phyloP scores from a whole-genome alignment of 2,888 invertebrate species.

The Synanthedon andrenaeformis region DNA sequence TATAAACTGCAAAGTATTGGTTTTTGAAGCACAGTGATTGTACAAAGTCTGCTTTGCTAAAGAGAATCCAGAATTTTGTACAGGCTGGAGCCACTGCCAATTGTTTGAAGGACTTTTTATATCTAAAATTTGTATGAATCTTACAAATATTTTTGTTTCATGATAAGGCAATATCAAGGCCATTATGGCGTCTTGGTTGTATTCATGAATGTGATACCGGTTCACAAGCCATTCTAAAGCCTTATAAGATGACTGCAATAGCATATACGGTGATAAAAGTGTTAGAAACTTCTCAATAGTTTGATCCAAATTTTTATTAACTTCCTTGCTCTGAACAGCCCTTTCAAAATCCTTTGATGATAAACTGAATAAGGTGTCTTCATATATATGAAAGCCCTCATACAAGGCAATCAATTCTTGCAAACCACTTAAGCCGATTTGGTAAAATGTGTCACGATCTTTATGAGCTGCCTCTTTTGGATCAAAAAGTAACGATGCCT shows the following conservation, averaged over 20 bases:
- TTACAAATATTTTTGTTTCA: constrained; percentile 89
- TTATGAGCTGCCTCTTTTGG: constrained; percentile 89
- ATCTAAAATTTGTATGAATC: constrained; percentile 81
- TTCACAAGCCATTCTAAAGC: constrained; percentile 96
- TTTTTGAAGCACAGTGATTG: constrained; percentile 75
- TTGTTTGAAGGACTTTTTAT: constrained; percentile 70
- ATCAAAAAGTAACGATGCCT: constrained; percentile 89
- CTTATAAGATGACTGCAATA: constrained; percentile 85
- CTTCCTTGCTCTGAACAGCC: constrained; percentile 78
- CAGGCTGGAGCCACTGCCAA: constrained; percentile 81
- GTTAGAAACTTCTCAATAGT: constrained; percentile 83
- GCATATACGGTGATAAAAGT: constrained; percentile 88
- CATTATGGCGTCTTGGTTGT: constrained; percentile 85
- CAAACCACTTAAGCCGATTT: constrained; percentile 88
- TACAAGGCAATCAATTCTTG: constrained; percentile 84
- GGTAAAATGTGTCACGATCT: constrained; percentile 85
- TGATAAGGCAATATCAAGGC: constrained; percentile 91
- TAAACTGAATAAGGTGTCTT: constrained; percentile 80
- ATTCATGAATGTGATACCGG: constrained; percentile 89
- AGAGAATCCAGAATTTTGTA: constrained; percentile 81
- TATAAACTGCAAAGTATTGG: constrained; percentile 38
- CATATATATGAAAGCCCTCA: constrained; percentile 78
- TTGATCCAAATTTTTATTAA: constrained; percentile 81
- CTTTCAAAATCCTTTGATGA: constrained; percentile 85
- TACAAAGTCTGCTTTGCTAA: constrained; percentile 79